Percentiles rank a stretch among this genome's conserved stretches.
These are phyloP conservation scores for Phyllotreta striolata DNA, from an alignment of 2,888 invertebrate species.

Conservation along the genomic window DNA sequence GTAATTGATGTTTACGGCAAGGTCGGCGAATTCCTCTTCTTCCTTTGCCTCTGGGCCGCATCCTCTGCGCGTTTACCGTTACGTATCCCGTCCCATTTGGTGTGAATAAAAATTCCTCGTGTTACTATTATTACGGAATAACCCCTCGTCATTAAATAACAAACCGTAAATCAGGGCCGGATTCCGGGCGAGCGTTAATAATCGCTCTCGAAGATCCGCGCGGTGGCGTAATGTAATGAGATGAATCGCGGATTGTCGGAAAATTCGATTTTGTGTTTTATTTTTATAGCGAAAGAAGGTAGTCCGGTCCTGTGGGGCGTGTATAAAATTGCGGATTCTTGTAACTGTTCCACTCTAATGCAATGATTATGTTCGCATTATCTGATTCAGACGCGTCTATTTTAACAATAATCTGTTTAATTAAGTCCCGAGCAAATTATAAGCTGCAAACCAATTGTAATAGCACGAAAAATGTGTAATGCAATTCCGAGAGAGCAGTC, in stretches of 20 bases:
- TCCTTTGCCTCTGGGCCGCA: neutral
- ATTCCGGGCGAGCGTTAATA: neutral
- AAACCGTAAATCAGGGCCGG: conserved; percentile 16
- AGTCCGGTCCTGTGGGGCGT: conserved; percentile 17
- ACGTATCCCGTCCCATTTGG: conserved; percentile 20
- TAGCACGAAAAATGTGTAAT: conserved; percentile 36
- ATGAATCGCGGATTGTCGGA: too few species aligned
- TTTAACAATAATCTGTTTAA: conserved; percentile 38
- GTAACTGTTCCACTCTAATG: conserved; percentile 39
- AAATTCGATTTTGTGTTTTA: too few species aligned
- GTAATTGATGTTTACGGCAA: conserved; percentile 6
- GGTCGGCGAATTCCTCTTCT: conserved; percentile 22
- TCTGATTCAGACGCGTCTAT: conserved; percentile 39
- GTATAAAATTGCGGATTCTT: conserved; percentile 35
- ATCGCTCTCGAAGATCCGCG: too few species aligned
- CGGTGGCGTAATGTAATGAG: too few species aligned
- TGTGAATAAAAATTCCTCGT: conserved; percentile 22
- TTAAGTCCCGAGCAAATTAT: conserved; percentile 34
- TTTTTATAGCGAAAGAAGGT: neutral
- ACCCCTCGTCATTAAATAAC: conserved; percentile 18
- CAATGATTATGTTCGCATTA: conserved; percentile 37
- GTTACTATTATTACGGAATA: conserved; percentile 19
- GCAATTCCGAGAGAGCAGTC: conserved; percentile 28
- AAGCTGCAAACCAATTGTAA: conserved; percentile 34
- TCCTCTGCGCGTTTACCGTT: conserved; percentile 10